Evolutionary conservation across 2,113 vertebrate genomes (phyloP).

Genomic region (Chrysemys picta): DNA sequence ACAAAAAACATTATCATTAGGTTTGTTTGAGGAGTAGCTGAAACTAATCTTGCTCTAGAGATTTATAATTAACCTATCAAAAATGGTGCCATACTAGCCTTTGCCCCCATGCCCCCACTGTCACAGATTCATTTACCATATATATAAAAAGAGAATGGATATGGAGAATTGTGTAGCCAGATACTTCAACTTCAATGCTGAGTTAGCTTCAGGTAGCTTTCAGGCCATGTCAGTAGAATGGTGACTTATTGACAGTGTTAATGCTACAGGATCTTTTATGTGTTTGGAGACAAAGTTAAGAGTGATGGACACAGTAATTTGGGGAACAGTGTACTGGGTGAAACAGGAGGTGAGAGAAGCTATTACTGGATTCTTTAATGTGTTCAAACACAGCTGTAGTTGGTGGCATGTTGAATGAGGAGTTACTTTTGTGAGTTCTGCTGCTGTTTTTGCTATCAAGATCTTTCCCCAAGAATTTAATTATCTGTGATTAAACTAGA

Average conservation of each 20-base stretch:
- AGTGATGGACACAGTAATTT: too few species aligned
- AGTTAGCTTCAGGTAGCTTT: neutral
- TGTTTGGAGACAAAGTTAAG: too few species aligned
- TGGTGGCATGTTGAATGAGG: neutral
- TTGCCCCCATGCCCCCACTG: too few species aligned
- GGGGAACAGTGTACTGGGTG: too few species aligned
- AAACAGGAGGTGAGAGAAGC: too few species aligned
- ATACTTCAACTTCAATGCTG: rapidly evolving
- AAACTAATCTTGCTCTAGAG: too few species aligned
- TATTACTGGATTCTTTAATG: neutral
- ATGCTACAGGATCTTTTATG: too few species aligned
- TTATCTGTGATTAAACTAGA: too few species aligned
- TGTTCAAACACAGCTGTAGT: neutral
- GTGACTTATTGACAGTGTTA: neutral
- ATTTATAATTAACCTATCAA: too few species aligned
- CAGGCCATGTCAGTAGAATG: neutral
- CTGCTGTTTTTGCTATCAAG: neutral
- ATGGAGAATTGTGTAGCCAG: neutral
- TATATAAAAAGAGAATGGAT: neutral
- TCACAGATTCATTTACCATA: too few species aligned
- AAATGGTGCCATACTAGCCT: too few species aligned
- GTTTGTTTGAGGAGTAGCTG: too few species aligned
- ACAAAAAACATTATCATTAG: neutral
- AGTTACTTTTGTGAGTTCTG: neutral
- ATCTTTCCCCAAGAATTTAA: neutral